phyloP scores from a whole-genome alignment of 2,797 vertebrate genomes.

The Peromyscus aztecus region DNA sequence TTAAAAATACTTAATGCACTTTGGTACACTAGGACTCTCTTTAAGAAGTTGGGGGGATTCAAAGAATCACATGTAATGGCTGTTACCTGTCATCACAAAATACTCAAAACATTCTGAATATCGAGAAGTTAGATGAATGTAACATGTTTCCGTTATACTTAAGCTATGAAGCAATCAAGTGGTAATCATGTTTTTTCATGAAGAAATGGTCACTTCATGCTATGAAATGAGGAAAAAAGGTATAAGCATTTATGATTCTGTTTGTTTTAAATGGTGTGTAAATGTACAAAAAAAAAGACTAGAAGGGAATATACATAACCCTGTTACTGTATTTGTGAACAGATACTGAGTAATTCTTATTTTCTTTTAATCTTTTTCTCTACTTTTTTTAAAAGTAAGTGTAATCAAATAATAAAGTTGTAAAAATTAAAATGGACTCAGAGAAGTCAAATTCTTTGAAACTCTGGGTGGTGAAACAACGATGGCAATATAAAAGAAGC shows the following conservation, averaged over 20 bases:
- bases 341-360: constrained; percentile 10
- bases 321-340: constrained; percentile 39
- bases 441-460: constrained; percentile 40
- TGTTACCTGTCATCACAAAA: constrained; percentile 24
- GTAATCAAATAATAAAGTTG: constrained; percentile 59
- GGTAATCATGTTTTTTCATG: constrained; percentile 27
- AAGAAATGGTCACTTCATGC: not conserved
- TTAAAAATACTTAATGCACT: constrained; percentile 28
- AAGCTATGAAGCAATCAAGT: constrained; percentile 39
- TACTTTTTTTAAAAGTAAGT: constrained; percentile 63
- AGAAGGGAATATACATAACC: not conserved
- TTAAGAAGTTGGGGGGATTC: constrained; percentile 35
- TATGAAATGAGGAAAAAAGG: not conserved
- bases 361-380: constrained; percentile 71
- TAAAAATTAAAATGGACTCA: constrained; percentile 59
- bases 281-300: not conserved
- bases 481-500: not conserved
- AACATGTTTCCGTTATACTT: not conserved
- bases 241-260: constrained; percentile 18
- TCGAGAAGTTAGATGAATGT: not conserved
- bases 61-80: constrained; percentile 12
- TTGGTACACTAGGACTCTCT: constrained; percentile 43
- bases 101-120: constrained; percentile 51
- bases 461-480: constrained; percentile 6
- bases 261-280: constrained; percentile 54